These are phyloP conservation scores for Prostheceraeus crozeri DNA, from an alignment of 2,888 invertebrate species.

Conservation along the genomic window DNA sequence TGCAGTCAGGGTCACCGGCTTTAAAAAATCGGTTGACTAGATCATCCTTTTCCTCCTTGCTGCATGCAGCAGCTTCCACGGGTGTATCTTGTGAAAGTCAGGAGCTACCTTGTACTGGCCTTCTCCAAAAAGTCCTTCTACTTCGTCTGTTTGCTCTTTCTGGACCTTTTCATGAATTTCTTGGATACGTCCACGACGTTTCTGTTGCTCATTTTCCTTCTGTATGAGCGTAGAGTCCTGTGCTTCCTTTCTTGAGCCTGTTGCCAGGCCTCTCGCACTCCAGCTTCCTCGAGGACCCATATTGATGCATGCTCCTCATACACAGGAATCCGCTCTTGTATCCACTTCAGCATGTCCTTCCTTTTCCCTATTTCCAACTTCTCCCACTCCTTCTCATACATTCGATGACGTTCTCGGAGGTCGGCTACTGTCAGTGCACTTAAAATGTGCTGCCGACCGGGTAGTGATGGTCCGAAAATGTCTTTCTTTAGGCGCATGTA, in stretches of 20 bases:
- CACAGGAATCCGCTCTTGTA: not conserved
- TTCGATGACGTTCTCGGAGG: too few species aligned
- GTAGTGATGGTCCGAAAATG: conserved; percentile 7
- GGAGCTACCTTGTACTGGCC: conserved; percentile 7
- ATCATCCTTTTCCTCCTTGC: too few species aligned
- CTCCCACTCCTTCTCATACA: too few species aligned
- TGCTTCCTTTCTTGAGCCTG: conserved; percentile 23
- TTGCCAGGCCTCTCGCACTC: conserved; percentile 16
- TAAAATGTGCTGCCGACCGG: too few species aligned
- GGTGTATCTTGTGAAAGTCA: too few species aligned
- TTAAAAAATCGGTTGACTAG: too few species aligned
- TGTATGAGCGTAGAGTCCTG: not conserved
- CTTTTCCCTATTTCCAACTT: too few species aligned
- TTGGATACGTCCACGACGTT: conserved; percentile 1
- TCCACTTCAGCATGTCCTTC: too few species aligned
- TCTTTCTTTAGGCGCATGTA: not conserved
- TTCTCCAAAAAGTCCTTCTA: not conserved
- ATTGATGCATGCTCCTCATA: conserved; percentile 6
- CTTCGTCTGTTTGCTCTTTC: conserved; percentile 3
- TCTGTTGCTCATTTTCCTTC: not conserved
- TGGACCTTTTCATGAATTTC: not conserved
- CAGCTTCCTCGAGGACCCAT: conserved; percentile 21
- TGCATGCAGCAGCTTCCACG: too few species aligned
- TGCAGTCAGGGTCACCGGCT: too few species aligned
- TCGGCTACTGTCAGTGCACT: too few species aligned